A percentile compares a stretch with the other conserved stretches of the same genome.
Evolutionary conservation across 2,797 vertebrate species (phyloP).

Genomic region (Ctenochaetus hawaiiensis): DNA sequence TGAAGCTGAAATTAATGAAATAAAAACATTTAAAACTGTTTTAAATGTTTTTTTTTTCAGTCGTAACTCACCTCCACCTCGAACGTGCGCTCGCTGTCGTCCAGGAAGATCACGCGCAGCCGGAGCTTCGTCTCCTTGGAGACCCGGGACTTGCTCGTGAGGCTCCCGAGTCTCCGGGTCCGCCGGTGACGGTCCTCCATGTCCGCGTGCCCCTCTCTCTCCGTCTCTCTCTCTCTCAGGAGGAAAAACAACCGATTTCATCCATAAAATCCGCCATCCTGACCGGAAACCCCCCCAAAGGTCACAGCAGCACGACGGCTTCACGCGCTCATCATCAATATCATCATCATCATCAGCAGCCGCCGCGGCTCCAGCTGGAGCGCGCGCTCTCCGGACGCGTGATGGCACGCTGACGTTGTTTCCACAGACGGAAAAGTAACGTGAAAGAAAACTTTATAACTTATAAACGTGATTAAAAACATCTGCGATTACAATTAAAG

Average conservation of each 20-base stretch:
- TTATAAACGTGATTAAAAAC: too few relatives aligned
- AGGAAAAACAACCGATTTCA: not conserved
- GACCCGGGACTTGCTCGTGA: conserved; percentile 53
- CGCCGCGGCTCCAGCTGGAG: too few relatives aligned
- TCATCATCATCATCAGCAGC: not conserved
- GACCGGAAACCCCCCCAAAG: not conserved
- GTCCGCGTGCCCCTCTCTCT: not conserved
- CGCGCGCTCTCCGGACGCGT: conserved; percentile 31
- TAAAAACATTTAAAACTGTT: too few relatives aligned
- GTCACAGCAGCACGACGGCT: not conserved
- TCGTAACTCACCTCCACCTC: conserved; percentile 82
- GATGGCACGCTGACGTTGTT: conserved; percentile 26
- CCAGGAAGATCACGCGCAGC: conserved; percentile 84
- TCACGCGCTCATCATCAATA: conserved; percentile 33
- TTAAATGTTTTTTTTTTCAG: not conserved
- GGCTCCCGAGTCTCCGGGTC: conserved; percentile 50
- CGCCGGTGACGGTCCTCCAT: conserved; percentile 73
- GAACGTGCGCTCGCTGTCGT: conserved; percentile 85
- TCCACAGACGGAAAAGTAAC: not conserved
- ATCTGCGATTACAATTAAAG: too few relatives aligned
- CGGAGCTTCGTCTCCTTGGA: conserved; percentile 78
- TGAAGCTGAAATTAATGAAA: too few relatives aligned
- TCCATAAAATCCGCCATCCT: conserved; percentile 9
- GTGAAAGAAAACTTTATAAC: too few relatives aligned
- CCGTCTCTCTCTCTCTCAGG: conserved; percentile 22